Evolutionary conservation across 2,113 vertebrate genomes (phyloP), one percentile per base, ranked within the genome.

Genomic region (Ariopsis seemanni): DNA sequence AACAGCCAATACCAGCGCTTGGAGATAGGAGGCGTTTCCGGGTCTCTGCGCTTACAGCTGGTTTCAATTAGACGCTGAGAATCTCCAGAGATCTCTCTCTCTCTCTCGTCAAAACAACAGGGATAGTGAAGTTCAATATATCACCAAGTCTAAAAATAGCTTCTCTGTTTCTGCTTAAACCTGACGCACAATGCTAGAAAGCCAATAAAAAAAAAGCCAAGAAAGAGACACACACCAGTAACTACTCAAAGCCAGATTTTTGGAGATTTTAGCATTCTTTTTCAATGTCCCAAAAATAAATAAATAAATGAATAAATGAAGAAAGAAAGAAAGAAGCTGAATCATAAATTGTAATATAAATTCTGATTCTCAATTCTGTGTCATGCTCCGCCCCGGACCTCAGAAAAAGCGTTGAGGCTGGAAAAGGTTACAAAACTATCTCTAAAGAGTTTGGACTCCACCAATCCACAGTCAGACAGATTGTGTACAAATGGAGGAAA

Each of bases 21-120:
- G 83, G 63, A 27, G 80, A 79, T 63, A 89, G 92, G 88, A 90
- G 90, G 89, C 86, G 85, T 89, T 91, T 90, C 58, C 55, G 67
- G 87, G 63, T 88, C 15, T 67, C 62, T 30, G 15, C 5, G 9
- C 55, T 78, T 69, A 89, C 94, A 94, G 92, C 92, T 94, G 94
- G 85, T 91, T 93, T 89, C 79, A 91, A 93, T 94, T 90, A 93
- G 86, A 34, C 34, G 88, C 86, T 83, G 87, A 91, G 90, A 90
- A 86, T 88, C 91, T 84, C 85, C 84, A 82, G 80, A 89, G 75
- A 60, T 81, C n/a, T 42, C 27, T 27, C 71, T 25, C 11, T 77
- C 65, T 87, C 86, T 63, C 78, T 6, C 67, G 82, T 89, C 86
- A 69, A 86, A 85, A 87, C 79, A 91, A 91, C 90, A 88, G 87